Conservation (phyloP, 2,888 invertebrate species). For the Catocala nupta region DNA sequence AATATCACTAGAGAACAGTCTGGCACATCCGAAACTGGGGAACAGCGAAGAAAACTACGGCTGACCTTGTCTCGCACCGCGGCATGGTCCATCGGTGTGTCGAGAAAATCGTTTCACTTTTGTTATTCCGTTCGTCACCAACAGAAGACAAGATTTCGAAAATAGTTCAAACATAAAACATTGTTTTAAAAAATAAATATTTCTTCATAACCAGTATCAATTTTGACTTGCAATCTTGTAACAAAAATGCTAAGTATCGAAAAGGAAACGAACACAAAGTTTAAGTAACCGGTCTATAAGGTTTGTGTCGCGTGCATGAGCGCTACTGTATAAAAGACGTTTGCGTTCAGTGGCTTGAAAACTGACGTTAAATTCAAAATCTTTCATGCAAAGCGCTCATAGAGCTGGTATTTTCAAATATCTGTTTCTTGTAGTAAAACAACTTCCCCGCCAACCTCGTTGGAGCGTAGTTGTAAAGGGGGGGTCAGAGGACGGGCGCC, state of each 20-base stretch:
- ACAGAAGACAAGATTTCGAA: conserved; percentile 46
- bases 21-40: conserved; percentile 85
- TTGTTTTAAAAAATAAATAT: conserved; percentile 37
- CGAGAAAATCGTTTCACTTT: conserved; percentile 76
- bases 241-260: conserved; percentile 8
- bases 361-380: conserved; percentile 35
- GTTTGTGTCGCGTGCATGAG: conserved; percentile 26
- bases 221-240: conserved; percentile 34
- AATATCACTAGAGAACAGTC: conserved; percentile 84
- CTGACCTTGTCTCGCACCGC: conserved; percentile 80
- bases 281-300: conserved; percentile 4
- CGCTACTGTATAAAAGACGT: conserved; percentile 25
- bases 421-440: conserved; percentile 65
- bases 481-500: conserved; percentile 83
- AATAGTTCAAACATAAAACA: conserved; percentile 41
- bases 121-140: conserved; percentile 37
- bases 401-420: conserved; percentile 55
- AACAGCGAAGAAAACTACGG: conserved; percentile 85
- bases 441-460: conserved; percentile 75
- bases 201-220: conserved; percentile 24
- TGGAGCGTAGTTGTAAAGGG: conserved; percentile 71
- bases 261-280: background rate
- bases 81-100: conserved; percentile 68
- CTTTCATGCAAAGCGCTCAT: conserved; percentile 50
- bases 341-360: conserved; percentile 19